These are phyloP conservation scores for Xestia xanthographa DNA, from an alignment of 2,888 invertebrate species.

Conservation along the genomic window DNA sequence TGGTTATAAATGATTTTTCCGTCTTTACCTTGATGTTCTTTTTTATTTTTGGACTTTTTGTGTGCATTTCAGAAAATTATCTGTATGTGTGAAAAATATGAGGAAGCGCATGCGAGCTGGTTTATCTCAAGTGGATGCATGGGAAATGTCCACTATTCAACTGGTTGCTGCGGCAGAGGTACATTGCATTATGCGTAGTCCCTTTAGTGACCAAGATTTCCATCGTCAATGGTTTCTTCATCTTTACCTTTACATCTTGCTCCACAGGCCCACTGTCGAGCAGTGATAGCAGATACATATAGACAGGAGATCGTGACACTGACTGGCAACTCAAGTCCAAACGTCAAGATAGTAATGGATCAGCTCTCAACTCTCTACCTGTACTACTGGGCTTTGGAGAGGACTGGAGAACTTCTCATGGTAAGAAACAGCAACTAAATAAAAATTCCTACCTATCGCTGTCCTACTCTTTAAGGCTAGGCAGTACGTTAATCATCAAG, in stretches of 20 bases:
- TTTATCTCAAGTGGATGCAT: constrained; percentile 93
- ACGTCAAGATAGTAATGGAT: constrained; percentile 91
- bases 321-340: constrained; percentile 88
- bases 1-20: too few relatives aligned
- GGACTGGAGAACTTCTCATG: constrained; percentile 94
- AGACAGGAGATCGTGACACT: constrained; percentile 88
- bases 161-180: constrained; percentile 95
- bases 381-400: constrained; percentile 93
- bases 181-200: background rate
- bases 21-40: background rate
- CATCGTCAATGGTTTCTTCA: background rate
- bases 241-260: background rate
- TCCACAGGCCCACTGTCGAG: constrained; percentile 94
- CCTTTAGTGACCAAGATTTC: background rate
- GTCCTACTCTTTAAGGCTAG: background rate
- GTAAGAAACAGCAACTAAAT: constrained; percentile 86
- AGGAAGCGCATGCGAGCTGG: constrained; percentile 92
- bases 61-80: constrained; percentile 91
- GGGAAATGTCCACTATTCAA: constrained; percentile 95
- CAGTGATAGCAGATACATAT: constrained; percentile 94
- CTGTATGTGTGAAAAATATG: constrained; percentile 92
- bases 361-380: constrained; percentile 94
- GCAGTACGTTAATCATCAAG: background rate
- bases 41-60: background rate
- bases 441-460: background rate